Conservation (phyloP, 2,113 vertebrate genomes). For the Dendrocopos noguchii region DNA sequence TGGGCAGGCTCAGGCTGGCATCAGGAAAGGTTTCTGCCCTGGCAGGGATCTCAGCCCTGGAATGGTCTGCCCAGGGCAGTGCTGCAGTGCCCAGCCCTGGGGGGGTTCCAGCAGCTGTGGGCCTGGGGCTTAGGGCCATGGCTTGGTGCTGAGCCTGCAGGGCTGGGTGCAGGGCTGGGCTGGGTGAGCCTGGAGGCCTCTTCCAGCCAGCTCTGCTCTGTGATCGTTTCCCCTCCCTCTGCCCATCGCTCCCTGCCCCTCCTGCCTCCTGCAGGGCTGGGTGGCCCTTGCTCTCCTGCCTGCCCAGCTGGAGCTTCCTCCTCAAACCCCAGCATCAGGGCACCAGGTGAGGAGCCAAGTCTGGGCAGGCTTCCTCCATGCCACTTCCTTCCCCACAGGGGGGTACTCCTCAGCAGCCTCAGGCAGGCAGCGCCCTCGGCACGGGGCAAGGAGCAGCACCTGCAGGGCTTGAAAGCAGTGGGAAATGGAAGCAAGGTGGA, state of each 20-base stretch:
- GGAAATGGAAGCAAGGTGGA: background rate
- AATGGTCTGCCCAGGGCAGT: too few relatives aligned
- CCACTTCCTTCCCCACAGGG: background rate
- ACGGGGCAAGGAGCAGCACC: background rate
- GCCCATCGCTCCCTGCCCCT: background rate
- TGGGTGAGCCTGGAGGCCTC: too few relatives aligned
- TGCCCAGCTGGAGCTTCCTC: background rate
- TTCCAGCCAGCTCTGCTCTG: too few relatives aligned
- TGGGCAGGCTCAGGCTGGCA: background rate
- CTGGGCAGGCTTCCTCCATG: background rate
- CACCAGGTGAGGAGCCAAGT: background rate
- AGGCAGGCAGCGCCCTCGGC: background rate
- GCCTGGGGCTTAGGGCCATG: too few relatives aligned
- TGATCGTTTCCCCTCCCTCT: background rate
- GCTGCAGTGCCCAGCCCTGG: too few relatives aligned
- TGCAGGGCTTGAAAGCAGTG: background rate
- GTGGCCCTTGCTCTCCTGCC: background rate
- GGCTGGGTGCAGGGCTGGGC: too few relatives aligned
- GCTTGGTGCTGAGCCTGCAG: too few relatives aligned
- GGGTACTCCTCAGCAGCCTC: background rate
- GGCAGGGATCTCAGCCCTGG: too few relatives aligned
- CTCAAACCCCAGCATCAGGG: background rate
- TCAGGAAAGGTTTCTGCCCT: too few relatives aligned
- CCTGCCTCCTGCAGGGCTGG: background rate
- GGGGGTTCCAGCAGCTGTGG: too few relatives aligned